phyloP scores from a whole-genome alignment of 30 jellyfish, hydroid and myxozoan genomes.

The Aurelia aurita region DNA sequence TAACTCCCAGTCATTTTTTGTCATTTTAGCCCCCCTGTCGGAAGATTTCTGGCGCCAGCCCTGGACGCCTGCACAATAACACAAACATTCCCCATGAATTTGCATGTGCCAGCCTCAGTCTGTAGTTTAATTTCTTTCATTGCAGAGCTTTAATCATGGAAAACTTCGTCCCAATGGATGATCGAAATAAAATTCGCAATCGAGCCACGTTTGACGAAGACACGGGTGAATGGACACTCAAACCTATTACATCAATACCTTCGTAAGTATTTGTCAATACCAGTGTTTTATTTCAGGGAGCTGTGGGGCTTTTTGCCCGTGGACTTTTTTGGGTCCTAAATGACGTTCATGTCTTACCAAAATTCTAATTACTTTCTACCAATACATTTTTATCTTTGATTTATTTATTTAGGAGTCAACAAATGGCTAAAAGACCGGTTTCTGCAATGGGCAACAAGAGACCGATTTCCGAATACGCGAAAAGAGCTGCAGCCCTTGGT shows the following conservation, averaged over 20 bases:
- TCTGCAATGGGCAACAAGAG: constrained; percentile 98
- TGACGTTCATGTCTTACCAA: too few species aligned
- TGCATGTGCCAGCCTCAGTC: too few species aligned
- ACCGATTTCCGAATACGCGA: constrained; percentile 94
- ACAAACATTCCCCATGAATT: neutral
- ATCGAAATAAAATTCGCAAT: constrained; percentile 75
- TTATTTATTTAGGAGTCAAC: constrained; percentile 72
- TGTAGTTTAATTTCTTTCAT: neutral
- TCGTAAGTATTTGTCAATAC: constrained; percentile 60
- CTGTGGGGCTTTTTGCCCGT: neutral
- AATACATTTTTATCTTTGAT: too few species aligned
- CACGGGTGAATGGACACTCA: constrained; percentile 86
- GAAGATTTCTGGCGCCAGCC: neutral
- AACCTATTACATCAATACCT: constrained; percentile 70
- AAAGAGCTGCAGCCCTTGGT: constrained; percentile 93
- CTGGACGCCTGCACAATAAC: neutral
- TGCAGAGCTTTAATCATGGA: constrained; percentile 87
- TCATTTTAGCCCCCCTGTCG: too few species aligned
- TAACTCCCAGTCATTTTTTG: neutral
- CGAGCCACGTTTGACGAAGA: constrained; percentile 91
- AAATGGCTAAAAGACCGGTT: constrained; percentile 96
- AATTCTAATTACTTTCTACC: too few species aligned
- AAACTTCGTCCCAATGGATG: constrained; percentile 85
- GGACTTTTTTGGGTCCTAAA: neutral
- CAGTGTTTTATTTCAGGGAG: neutral